Conservation (phyloP, 2,888 invertebrate genomes). For the Harpalus rubripes region DNA sequence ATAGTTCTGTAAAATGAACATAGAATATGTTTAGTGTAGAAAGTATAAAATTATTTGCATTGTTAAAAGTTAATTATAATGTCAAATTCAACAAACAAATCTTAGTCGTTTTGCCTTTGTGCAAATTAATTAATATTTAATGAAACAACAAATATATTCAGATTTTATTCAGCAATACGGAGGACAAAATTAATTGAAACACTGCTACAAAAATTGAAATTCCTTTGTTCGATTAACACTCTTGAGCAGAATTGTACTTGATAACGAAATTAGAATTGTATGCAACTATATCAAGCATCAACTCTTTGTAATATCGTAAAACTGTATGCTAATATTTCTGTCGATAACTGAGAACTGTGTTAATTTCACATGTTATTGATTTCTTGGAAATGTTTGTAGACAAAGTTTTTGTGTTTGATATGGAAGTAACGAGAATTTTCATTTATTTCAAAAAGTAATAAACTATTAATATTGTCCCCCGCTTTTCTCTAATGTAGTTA, state of each 20-base stretch:
- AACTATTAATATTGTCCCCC: too few species aligned
- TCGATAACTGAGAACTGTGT: neutral
- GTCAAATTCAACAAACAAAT: neutral
- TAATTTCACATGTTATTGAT: too few species aligned
- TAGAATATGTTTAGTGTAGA: too few species aligned
- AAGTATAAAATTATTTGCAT: neutral
- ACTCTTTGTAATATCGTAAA: neutral
- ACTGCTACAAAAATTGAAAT: neutral
- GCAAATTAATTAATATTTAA: neutral
- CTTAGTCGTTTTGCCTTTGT: neutral
- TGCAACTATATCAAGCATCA: neutral
- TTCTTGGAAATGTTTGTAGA: too few species aligned
- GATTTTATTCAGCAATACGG: neutral
- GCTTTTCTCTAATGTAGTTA: too few species aligned
- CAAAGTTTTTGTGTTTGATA: too few species aligned
- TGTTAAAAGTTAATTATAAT: neutral
- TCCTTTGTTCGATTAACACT: neutral
- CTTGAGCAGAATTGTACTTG: neutral
- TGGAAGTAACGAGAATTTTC: too few species aligned
- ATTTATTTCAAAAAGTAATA: too few species aligned
- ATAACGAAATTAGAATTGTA: neutral
- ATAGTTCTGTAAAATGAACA: too few species aligned
- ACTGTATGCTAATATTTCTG: neutral
- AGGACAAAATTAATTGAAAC: neutral
- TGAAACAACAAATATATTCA: neutral